These are phyloP conservation scores for Hydra vulgaris DNA, from an alignment of 30 jellyfish, hydroid and myxozoan species.

Conservation along the genomic window DNA sequence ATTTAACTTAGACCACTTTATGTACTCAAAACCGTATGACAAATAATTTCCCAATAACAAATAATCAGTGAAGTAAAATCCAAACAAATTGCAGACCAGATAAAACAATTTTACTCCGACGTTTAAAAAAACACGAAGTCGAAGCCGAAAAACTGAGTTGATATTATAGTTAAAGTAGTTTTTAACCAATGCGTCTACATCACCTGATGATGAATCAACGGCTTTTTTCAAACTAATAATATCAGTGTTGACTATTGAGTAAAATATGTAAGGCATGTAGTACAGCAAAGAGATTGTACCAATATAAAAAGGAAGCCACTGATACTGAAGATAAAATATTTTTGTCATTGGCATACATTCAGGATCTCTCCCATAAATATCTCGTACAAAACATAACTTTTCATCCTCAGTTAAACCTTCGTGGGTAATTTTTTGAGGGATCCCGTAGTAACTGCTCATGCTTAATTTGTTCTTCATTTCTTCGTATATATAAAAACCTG, in stretches of 20 bases:
- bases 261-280: conserved; percentile 26
- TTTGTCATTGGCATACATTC: conserved; percentile 27
- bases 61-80: conserved; percentile 23
- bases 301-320: conserved; percentile 33
- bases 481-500: conserved; percentile 25
- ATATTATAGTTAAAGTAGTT: conserved; percentile 31
- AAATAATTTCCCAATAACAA: conserved; percentile 16
- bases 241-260: conserved; percentile 21
- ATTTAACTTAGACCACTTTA: conserved; percentile 6
- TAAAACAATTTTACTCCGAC: conserved; percentile 8
- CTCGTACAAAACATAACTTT: not conserved
- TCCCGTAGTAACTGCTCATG: conserved; percentile 24
- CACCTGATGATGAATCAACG: conserved; percentile 11
- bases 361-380: not conserved
- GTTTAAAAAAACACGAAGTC: conserved; percentile 21
- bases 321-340: conserved; percentile 29
- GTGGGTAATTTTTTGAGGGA: conserved; percentile 5
- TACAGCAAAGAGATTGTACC: conserved; percentile 27
- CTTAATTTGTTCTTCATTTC: conserved; percentile 21
- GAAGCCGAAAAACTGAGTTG: conserved; percentile 2
- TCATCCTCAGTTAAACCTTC: conserved; percentile 8
- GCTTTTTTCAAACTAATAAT: conserved; percentile 20
- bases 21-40: conserved; percentile 16
- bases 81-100: conserved; percentile 20
- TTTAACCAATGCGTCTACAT: conserved; percentile 21